A percentile compares a stretch with the other conserved stretches of the same genome.
phyloP scores from a whole-genome alignment of 2,797 vertebrate genomes.

The Rhinatrema bivittatum region DNA sequence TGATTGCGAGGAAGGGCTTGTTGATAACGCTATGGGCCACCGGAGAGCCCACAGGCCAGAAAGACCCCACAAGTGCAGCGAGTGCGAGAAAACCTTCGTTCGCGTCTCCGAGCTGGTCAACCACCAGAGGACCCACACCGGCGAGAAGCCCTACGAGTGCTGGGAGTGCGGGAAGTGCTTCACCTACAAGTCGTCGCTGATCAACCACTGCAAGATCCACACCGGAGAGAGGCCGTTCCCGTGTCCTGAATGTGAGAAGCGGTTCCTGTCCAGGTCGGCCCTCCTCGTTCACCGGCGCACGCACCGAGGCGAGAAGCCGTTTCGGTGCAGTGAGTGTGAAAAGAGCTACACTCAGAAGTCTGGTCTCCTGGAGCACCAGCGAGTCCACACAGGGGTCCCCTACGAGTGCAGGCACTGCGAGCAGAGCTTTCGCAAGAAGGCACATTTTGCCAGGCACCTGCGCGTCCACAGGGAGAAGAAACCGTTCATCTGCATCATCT shows the following conservation, averaged over 20 bases:
- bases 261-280: conserved; percentile 1
- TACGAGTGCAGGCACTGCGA: neutral
- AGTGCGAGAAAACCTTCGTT: neutral
- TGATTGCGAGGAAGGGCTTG: conserved; percentile 12
- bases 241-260: conserved; percentile 1
- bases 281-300: conserved; percentile 4
- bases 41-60: conserved; percentile 6
- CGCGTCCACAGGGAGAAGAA: neutral
- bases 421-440: neutral
- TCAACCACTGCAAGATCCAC: conserved; percentile 3
- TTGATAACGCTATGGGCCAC: conserved; percentile 1
- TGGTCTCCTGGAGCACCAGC: too few species aligned
- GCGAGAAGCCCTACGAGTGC: neutral
- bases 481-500: neutral
- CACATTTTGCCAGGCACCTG: neutral
- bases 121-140: neutral
- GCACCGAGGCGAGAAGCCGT: conserved; percentile 1
- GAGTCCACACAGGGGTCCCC: too few species aligned
- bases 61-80: neutral
- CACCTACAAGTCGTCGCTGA: conserved; percentile 10
- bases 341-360: conserved; percentile 5
- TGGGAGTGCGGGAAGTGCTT: conserved; percentile 29
- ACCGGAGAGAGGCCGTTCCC: conserved; percentile 1
- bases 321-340: neutral
- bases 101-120: neutral